These are phyloP conservation scores for Dasysyrphus tricinctus DNA, from an alignment of 2,888 invertebrate species.

Conservation along the genomic window DNA sequence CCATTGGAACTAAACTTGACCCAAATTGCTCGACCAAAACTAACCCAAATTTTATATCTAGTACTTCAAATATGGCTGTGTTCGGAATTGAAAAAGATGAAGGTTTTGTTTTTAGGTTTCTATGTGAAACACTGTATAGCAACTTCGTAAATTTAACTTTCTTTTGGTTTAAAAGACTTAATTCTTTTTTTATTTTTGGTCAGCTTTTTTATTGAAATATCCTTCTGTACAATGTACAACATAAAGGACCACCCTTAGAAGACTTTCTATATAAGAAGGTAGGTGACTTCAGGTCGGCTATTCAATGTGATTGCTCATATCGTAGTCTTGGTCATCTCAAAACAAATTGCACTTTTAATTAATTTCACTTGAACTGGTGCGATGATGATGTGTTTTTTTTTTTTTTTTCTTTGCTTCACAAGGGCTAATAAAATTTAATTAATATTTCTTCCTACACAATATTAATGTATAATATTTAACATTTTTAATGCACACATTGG, in stretches of 20 bases:
- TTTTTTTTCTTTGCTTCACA: neutral
- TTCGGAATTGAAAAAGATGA: too few species aligned
- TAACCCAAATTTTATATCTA: too few species aligned
- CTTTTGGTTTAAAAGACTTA: too few species aligned
- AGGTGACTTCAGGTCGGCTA: neutral
- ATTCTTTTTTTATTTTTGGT: neutral
- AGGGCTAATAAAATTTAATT: slow-evolving; percentile 71
- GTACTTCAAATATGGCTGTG: too few species aligned
- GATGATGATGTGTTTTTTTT: slow-evolving; percentile 8
- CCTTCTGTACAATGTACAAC: neutral
- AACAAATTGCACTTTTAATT: slow-evolving; percentile 53
- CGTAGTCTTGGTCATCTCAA: neutral
- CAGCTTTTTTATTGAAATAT: neutral
- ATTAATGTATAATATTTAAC: slow-evolving; percentile 66
- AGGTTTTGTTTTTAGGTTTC: too few species aligned
- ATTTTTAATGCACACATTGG: slow-evolving; percentile 66
- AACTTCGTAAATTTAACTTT: too few species aligned
- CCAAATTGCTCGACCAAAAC: too few species aligned
- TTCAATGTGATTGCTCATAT: neutral
- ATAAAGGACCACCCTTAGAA: neutral
- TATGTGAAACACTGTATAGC: too few species aligned
- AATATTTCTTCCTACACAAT: slow-evolving; percentile 66
- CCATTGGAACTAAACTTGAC: too few species aligned
- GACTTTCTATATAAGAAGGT: neutral
- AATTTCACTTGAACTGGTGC: slow-evolving; percentile 39